Base-by-base conservation (phyloP, 2,797 vertebrate species). In the Paguma larvata region DNA sequence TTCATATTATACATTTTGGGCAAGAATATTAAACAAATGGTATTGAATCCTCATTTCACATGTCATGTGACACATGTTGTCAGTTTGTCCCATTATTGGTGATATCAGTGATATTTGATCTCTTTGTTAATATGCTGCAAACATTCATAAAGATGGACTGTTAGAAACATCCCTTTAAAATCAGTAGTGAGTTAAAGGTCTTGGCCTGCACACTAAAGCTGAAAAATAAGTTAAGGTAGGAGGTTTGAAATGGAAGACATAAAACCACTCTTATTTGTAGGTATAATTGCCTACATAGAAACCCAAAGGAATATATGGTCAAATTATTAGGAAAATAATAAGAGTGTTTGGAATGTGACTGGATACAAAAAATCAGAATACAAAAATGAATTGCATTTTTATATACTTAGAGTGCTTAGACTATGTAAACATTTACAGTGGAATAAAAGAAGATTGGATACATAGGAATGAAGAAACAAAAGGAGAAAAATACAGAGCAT, bases 91-190 rank as follows among this genome's bases (percentile, higher is more conserved):
- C 23, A 11, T 72, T 32, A 56, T 27, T 85, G 77, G 56, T 38
- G 23, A 38, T 63, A 16, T 44, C 62, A 23, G 88, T 91, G 48
- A 79, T 67, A 65, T 92, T 70, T 59, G 48, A 62, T 83, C 23
- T 83, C 68, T 82, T 94, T 80, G n/a, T 59, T 95, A 88, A 89
- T 72, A 59, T 63, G 34, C 13, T 53, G 18, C 53, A 80, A 91
- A 41, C 23, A 72, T 78, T 88, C 6, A 16, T 78, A 59, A 62
- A 88, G 75, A 63, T 41, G 15, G 41, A 70, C 56, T 48, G 27
- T 80, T 79, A 84, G 34, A 72, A 73, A 44, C 32, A 27, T 11
- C 70, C 38, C 5, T 94, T 56, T 65, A 77, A 80, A 68, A 85
- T 85, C 51, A 65, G 13, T 30, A 84, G 30, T 88, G 73, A 91